phyloP scores from a whole-genome alignment of 1,140 invertebrate genomes.

The Ptiloglossa arizonensis region DNA sequence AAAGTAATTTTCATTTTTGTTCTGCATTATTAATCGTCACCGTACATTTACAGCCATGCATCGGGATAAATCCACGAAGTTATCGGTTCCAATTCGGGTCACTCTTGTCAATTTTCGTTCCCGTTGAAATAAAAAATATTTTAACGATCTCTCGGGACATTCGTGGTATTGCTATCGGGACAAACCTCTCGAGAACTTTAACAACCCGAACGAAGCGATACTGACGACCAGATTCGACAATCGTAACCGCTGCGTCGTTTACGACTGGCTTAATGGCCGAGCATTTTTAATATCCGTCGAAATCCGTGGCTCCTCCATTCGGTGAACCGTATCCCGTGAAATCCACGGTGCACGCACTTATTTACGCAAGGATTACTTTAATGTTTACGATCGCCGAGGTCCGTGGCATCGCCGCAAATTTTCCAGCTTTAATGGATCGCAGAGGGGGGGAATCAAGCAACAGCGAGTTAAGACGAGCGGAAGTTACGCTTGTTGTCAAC shows the following conservation, averaged over 20 bases:
- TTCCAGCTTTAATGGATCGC: slow-evolving; percentile 50
- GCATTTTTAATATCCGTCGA: slow-evolving; percentile 55
- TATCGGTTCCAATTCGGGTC: not conserved
- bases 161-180: not conserved
- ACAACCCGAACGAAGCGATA: not conserved
- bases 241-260: slow-evolving; percentile 43
- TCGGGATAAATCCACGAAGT: too few relatives aligned
- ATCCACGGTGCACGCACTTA: slow-evolving; percentile 43
- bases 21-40: too few relatives aligned
- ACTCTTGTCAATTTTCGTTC: too few relatives aligned
- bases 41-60: too few relatives aligned
- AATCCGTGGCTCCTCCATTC: slow-evolving; percentile 14
- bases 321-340: not conserved
- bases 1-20: too few relatives aligned
- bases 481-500: slow-evolving; percentile 33
- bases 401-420: slow-evolving; percentile 38
- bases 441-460: slow-evolving; percentile 22
- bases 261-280: slow-evolving; percentile 51
- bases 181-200: not conserved
- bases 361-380: slow-evolving; percentile 67
- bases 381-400: slow-evolving; percentile 56
- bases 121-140: not conserved
- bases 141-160: not conserved
- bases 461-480: slow-evolving; percentile 39
- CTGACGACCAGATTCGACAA: slow-evolving; percentile 28